Base-by-base conservation (phyloP, 2,113 vertebrate species). In the Rhagologus leucostigma region DNA sequence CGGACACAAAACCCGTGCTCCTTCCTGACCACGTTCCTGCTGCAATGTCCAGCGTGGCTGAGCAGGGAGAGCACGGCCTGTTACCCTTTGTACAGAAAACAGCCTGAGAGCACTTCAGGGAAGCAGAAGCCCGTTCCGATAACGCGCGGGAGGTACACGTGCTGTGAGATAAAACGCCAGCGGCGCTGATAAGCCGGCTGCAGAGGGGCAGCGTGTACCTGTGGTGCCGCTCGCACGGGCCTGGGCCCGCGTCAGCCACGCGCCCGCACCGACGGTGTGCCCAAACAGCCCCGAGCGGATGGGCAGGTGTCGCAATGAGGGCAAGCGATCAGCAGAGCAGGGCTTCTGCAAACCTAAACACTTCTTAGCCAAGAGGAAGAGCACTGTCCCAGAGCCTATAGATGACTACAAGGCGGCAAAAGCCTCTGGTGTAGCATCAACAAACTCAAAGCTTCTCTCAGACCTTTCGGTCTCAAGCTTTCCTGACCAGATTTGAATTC, bases 91-190 rank as follows among this genome's bases (percentile, higher is more conserved):
- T 3, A 5, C 22, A 17, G 37, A 5, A 2, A 63, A 16, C 30
- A 64, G 62, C 59, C 76, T 13, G 21, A 47, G 57, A 69, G 70
- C 70, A 12, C 82, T n/a, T 32, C 39, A 18, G 50, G 74, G 86
- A 39, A 71, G 46, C 76, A 73, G 78, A 24, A 57, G 11, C 49
- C 67, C 14, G 12, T 32, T 32, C 27, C 10, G 39, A 35, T 44
- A 88, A 47, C 3, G 4, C 46, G 17, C 8, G 7, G 1, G 2
- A 0, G 1, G 52, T 10, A 30, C 17, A 1, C 1, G 3, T 44
- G 73, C 39, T 7, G 1, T 0, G 29, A 87, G 79, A 68, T 41
- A 60, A 90, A 16, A 16, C 1, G 9, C 13, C 67, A 62, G 90
- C 26, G 46, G 46, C 32, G 44, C 26, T 4, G 69, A 24, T 55